These are phyloP conservation scores for Phymastichus coffea DNA, from an alignment of 1,140 invertebrate species.

Conservation along the genomic window DNA sequence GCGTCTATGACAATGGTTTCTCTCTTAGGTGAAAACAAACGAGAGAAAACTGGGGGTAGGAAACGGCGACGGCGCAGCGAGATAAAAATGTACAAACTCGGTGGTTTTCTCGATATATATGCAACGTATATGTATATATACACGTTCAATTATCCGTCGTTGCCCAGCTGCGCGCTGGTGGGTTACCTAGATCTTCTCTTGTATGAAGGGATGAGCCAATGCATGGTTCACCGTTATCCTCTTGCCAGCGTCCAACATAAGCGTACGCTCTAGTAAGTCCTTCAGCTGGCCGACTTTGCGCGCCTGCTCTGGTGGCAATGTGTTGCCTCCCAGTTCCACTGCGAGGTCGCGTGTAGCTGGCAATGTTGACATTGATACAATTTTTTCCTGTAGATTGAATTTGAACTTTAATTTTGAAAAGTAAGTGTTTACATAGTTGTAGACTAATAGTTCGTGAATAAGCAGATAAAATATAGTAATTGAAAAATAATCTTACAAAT, in stretches of 20 bases:
- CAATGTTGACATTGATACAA: constrained; percentile 91
- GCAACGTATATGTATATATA: no score
- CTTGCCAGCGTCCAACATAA: constrained; percentile 91
- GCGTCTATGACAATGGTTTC: no score
- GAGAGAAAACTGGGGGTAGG: no score
- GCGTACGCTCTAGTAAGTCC: constrained; percentile 90
- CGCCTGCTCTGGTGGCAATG: constrained; percentile 84
- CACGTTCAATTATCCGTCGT: no score
- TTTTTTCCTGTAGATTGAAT: constrained; percentile 78
- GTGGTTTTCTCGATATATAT: no score
- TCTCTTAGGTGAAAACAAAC: no score
- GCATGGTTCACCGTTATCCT: constrained; percentile 92
- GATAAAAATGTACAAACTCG: constrained; percentile 25
- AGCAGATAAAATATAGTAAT: no score
- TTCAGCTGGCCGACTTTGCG: constrained; percentile 90
- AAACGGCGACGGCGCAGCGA: no score
- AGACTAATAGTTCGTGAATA: no score
- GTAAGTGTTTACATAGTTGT: not conserved
- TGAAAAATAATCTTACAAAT: no score
- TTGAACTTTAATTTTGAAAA: no score
- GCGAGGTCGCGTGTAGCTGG: constrained; percentile 82
- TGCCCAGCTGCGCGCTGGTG: no score
- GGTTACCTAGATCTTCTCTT: constrained; percentile 84
- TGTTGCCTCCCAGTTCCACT: constrained; percentile 82
- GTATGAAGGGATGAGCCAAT: constrained; percentile 94